Evolutionary conservation across 2,113 vertebrate species (phyloP), one percentile per base, ranked within the genome.

Genomic region (Neomonachus schauinslandi): DNA sequence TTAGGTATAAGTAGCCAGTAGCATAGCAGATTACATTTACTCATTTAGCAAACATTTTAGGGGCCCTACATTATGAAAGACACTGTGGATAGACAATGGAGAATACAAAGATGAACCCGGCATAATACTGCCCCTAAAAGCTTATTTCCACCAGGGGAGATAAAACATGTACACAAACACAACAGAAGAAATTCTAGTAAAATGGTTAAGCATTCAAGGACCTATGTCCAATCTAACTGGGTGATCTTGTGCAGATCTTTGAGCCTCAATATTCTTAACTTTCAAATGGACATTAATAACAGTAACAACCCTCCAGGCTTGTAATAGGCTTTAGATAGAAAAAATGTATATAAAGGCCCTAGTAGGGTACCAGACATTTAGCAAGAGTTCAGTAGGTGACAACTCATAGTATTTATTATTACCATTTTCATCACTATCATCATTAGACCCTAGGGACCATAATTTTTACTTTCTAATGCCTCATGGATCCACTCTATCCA

Each of bases 371-470:
- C 46, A 89, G 6, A 15, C 21, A 94, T 85, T 85, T 96, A 94
- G 46, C 46, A 92, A 89, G 46, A 92, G 55, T 55, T 91, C 59
- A 94, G 15, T 96, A 51, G 79, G 76, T 96, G 84, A 84, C 31
- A 84, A 31, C 51, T 88, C 53, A 67, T 76, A 81, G 33, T 92
- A 53, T 59, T 69, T 94, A 81, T 67, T 90, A 94, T 84, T 55
- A 89, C 15, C n/a, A 85, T 63, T 80, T 55, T 49, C 69, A 96
- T 49, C 55, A 76, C 24, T 49, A 86, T 46, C 49, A 19, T 93
- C 31, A 46, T 72, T 95, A 82, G 74, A 88, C 42, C 76, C 71
- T 42, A 93, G 26, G 74, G 55, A 42, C 65, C 33, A 46, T 91
- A 88, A 88, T 59, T 63, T 96, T 93, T 69, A 71, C 96, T 88